phyloP scores from a whole-genome alignment of 2,113 vertebrate genomes.

The Aegotheles bennettii region DNA sequence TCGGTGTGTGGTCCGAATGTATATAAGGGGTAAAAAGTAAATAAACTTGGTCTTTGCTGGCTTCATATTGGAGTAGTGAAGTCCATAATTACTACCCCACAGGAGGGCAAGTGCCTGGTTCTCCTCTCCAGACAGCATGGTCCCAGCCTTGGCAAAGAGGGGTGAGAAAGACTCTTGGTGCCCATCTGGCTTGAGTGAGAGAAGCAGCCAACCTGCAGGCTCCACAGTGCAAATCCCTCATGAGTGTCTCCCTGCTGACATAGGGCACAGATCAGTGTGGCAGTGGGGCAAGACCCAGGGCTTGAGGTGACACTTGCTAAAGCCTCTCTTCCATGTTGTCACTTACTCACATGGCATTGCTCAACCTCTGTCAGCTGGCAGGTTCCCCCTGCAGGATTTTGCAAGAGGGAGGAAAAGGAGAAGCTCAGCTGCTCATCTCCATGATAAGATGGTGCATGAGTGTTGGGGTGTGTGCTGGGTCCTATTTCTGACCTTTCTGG shows the following conservation, averaged over 20 bases:
- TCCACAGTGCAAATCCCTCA: not conserved
- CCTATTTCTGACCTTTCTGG: not conserved
- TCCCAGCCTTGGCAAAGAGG: not conserved
- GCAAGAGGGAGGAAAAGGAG: not conserved
- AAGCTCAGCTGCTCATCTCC: not conserved
- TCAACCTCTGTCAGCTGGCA: not conserved
- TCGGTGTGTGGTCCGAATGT: too few species aligned
- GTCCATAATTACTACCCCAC: too few species aligned
- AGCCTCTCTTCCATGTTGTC: not conserved
- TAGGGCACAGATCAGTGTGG: rapidly evolving
- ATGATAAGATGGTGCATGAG: not conserved
- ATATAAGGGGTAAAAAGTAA: too few species aligned
- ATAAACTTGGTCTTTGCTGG: too few species aligned
- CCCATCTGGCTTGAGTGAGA: not conserved
- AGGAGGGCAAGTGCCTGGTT: not conserved
- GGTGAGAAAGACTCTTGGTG: not conserved
- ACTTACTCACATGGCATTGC: not conserved
- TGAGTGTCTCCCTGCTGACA: not conserved
- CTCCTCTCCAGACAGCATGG: not conserved
- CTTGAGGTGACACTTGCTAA: not conserved
- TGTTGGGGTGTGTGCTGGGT: not conserved
- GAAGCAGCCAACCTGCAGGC: not conserved
- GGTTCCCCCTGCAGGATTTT: not conserved
- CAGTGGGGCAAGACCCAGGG: not conserved
- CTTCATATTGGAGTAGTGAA: too few species aligned